phyloP scores from a whole-genome alignment of 2,888 invertebrate genomes.

The Glaucopsyche alexis region DNA sequence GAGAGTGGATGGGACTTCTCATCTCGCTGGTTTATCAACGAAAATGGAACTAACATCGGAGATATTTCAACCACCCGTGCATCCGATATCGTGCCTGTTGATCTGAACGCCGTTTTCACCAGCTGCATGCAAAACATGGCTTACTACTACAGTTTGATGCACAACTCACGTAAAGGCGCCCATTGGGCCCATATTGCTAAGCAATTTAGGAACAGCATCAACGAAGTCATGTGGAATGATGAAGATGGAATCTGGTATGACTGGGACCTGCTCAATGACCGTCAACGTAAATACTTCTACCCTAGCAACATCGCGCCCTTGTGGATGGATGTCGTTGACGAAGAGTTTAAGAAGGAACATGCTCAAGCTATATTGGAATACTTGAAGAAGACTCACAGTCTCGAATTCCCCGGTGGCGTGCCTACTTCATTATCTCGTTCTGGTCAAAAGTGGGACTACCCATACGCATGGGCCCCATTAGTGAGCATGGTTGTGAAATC shows the following conservation, averaged over 20 bases:
- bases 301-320: slow-evolving; percentile 87
- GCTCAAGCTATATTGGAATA: slow-evolving; percentile 77
- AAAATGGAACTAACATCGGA: slow-evolving; percentile 78
- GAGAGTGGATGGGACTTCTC: slow-evolving; percentile 96
- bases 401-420: slow-evolving; percentile 83
- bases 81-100: slow-evolving; percentile 86
- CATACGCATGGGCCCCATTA: slow-evolving; percentile 92
- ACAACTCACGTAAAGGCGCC: slow-evolving; percentile 65
- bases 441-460: slow-evolving; percentile 89
- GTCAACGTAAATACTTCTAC: slow-evolving; percentile 84
- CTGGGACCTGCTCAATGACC: slow-evolving; percentile 80
- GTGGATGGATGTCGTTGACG: slow-evolving; percentile 83
- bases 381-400: slow-evolving; percentile 66
- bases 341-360: slow-evolving; percentile 53
- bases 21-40: slow-evolving; percentile 85
- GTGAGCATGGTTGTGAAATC: slow-evolving; percentile 87
- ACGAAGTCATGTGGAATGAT: slow-evolving; percentile 87
- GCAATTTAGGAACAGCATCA: slow-evolving; percentile 81
- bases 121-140: slow-evolving; percentile 83
- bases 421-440: slow-evolving; percentile 84
- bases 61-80: slow-evolving; percentile 83
- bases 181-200: slow-evolving; percentile 77
- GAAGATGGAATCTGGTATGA: slow-evolving; percentile 90
- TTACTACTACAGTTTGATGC: slow-evolving; percentile 78
- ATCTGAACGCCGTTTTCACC: slow-evolving; percentile 88